A percentile compares a stretch with the other conserved stretches of the same genome.
These are phyloP conservation scores for Mus pahari DNA, from an alignment of 2,113 vertebrate species.

Conservation along the genomic window DNA sequence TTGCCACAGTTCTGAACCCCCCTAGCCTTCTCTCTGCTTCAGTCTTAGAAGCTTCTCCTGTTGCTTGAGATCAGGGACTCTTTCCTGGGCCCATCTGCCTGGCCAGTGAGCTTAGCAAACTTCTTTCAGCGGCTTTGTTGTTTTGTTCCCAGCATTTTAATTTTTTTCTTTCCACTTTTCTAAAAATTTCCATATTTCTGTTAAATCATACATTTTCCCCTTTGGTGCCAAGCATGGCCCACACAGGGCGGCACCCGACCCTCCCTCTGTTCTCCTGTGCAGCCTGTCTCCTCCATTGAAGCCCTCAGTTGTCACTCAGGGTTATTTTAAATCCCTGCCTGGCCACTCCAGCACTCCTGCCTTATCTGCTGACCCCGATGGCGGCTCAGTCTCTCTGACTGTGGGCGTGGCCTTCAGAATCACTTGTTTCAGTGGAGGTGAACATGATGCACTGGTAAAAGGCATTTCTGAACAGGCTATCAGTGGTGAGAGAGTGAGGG, in stretches of 20 bases:
- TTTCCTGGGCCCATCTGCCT: neutral
- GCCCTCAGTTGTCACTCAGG: neutral
- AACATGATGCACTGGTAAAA: neutral
- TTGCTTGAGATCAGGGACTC: neutral
- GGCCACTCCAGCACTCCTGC: neutral
- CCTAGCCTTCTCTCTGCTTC: neutral
- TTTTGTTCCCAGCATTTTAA: neutral
- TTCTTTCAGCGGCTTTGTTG: neutral
- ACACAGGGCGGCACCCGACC: neutral
- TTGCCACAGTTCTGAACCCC: neutral
- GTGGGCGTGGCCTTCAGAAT: neutral
- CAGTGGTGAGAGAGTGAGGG: too few species aligned
- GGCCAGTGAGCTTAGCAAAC: neutral
- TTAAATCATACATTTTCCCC: neutral
- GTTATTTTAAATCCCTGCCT: slow-evolving; percentile 4
- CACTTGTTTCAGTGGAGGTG: neutral
- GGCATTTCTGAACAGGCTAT: neutral
- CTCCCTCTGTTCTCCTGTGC: neutral
- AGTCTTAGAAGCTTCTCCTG: neutral
- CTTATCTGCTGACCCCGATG: neutral
- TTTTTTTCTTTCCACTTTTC: neutral
- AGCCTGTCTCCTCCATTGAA: neutral
- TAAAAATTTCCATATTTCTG: neutral
- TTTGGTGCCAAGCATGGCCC: neutral
- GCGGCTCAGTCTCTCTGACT: neutral